These are phyloP conservation scores for Tachystola acroxantha DNA, from an alignment of 2,888 invertebrate genomes.

Conservation along the genomic window DNA sequence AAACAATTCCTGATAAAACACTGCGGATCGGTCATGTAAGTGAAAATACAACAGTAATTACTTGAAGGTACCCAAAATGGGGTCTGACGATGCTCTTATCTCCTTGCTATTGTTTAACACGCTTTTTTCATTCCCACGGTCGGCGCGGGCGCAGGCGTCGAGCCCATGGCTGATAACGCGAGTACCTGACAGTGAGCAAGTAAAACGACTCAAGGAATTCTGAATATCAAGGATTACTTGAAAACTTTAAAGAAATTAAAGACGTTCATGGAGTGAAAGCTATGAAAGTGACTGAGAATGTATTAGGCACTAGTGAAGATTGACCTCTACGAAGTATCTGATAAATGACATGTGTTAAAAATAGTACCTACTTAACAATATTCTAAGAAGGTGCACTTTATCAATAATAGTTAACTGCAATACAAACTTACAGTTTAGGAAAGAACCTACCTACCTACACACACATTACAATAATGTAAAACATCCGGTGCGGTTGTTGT, in stretches of 20 bases:
- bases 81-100: slow-evolving; percentile 68
- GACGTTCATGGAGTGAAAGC: no score
- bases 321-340: no score
- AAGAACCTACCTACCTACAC: no score
- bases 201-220: slow-evolving; percentile 24
- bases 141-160: slow-evolving; percentile 34
- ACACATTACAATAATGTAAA: no score
- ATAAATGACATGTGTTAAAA: no score
- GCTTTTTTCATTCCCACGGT: slow-evolving; percentile 75
- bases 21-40: slow-evolving; percentile 21
- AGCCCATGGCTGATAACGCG: slow-evolving; percentile 34
- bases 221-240: slow-evolving; percentile 11
- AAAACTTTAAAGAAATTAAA: not conserved
- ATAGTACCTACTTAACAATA: no score
- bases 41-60: slow-evolving; percentile 60
- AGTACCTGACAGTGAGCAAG: slow-evolving; percentile 22
- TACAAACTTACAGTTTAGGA: no score
- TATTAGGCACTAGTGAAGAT: no score
- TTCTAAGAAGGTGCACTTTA: no score
- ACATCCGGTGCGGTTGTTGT: no score
- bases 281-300: no score
- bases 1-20: slow-evolving; percentile 4
- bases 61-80: slow-evolving; percentile 64
- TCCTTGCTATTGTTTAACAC: slow-evolving; percentile 71
- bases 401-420: no score